Evolutionary conservation across 2,888 invertebrate species (phyloP), one percentile per base, ranked within the genome.

Genomic region (Tridacna crocea): DNA sequence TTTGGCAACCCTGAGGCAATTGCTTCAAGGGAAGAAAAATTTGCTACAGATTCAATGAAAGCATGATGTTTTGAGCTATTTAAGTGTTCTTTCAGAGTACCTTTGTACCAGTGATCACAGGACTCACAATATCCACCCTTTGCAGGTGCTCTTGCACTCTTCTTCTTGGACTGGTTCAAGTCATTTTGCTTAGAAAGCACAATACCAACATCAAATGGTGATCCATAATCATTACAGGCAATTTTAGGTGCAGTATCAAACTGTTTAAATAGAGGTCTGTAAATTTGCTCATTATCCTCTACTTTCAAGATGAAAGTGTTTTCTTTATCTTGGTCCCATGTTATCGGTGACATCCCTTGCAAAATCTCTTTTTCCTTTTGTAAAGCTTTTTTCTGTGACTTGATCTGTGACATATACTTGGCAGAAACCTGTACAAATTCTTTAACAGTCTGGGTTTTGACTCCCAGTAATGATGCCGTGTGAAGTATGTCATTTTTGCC

Each of bases 71-170:
- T 88, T 60, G 78, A 80, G 79, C 88, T 88, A 48, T 84, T 85
- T 12, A 89, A 75, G 68, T 89, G 89, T 76, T 89, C 88, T 58
- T 84, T 77, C 24, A 89, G 74, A 27, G 87, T 80, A 75, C 88
- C 86, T 76, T 83, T 88, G 61, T 85, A 89, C 89, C 89, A 89
- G 60, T 88, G 85, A 77, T 89, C 87, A 83, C 89, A 89, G 13
- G 87, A 85, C 61, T 89, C 89, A 87, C 89, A 89, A 66, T 84
- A 89, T 0, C 88, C 89, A 24, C 88, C 88, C 66, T 80, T 87
- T 36, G 81, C 51, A 0, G 75, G 70, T 6, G 75, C 75, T 15
- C 77, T 75, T 70, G 75, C 51, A 36, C 82, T 75, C 55, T 82
- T 88, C 55, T 84, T 82, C 63, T 87, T 85, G 36, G 82, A 80